Base-by-base conservation (phyloP, 2,113 vertebrate species). In the Lasiurus borealis region DNA sequence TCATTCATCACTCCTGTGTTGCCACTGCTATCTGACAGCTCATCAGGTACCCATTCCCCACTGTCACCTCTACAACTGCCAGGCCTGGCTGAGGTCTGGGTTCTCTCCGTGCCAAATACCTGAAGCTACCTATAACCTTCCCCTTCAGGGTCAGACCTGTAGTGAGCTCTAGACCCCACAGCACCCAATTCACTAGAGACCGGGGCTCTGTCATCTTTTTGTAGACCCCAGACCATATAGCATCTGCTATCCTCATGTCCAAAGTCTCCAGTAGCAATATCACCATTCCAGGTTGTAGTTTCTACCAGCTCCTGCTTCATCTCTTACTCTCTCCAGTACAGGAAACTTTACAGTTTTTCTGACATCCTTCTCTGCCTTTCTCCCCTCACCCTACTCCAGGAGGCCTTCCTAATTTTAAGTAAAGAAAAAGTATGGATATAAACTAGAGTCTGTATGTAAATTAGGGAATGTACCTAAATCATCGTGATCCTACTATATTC, bases 401-500 rank as follows among this genome's bases (percentile, higher is more conserved):
- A 92, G 48, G 40, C 31, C 66, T 80, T 66, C 75, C 75, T 68
- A 85, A 96, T 77, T 92, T 68, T 69, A 95, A 36, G 31, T 50
- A 46, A 64, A 94, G 16, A 83, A 85, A 96, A 94, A 29, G 59
- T 68, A 77, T 78, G 31, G 72, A 68, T 72, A 48, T 75, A 84
- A 50, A 75, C 78, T 92, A 77, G 36, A 25, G 34, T 73, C 62
- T 75, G 21, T 85, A 72, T 72, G 40, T 75, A 75, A 69, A 80
- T 69, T 85, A 75, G 72, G 6, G 6, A 72, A 84, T 23, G 34
- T 72, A 14, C 36, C 64, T 64, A 90, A 77, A 86, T 94, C 75
- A 92, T 81, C 15, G 68, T 62, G 85, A 69, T 54, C 40, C 9
- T 15, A 10, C 44, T 66, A 54, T 66, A 29, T 36, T 44, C 31